Conservation (phyloP, 2,113 vertebrate genomes). For the Caranx melampygus region DNA sequence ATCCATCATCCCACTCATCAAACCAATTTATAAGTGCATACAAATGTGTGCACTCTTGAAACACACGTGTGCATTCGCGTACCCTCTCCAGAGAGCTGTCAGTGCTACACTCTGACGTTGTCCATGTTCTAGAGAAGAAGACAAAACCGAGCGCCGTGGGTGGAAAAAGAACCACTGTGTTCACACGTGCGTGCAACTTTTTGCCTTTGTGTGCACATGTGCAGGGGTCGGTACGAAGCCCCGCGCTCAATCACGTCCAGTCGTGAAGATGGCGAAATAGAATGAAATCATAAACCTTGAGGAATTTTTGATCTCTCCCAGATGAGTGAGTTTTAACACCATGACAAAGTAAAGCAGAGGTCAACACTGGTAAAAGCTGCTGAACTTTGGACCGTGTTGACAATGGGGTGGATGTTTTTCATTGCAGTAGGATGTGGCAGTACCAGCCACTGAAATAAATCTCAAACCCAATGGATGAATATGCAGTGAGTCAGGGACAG, state of each 20-base stretch:
- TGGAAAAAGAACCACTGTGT: slow-evolving; percentile 34
- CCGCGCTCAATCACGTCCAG: not conserved
- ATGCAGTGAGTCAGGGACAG: not conserved
- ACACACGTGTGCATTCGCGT: not conserved
- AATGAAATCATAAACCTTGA: slow-evolving; percentile 24
- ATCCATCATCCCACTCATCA: slow-evolving; percentile 9
- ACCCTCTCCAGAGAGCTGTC: slow-evolving; percentile 38
- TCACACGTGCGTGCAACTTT: slow-evolving; percentile 17
- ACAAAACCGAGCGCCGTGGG: not conserved
- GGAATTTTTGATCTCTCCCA: slow-evolving; percentile 29
- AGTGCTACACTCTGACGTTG: slow-evolving; percentile 37
- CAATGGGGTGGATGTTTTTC: not conserved
- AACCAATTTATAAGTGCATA: not conserved
- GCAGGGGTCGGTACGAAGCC: not conserved
- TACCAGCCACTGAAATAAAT: not conserved
- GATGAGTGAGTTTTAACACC: slow-evolving; percentile 5
- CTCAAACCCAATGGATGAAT: not conserved
- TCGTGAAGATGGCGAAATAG: slow-evolving; percentile 16
- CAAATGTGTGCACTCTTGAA: not conserved
- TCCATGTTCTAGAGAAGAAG: slow-evolving; percentile 30
- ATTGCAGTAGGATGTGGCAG: not conserved
- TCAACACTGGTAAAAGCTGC: not conserved
- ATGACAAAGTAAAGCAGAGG: not conserved
- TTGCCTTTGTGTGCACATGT: slow-evolving; percentile 22
- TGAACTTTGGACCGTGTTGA: slow-evolving; percentile 8